phyloP scores from a whole-genome alignment of 2,888 invertebrate genomes.

The Germaria angustata region DNA sequence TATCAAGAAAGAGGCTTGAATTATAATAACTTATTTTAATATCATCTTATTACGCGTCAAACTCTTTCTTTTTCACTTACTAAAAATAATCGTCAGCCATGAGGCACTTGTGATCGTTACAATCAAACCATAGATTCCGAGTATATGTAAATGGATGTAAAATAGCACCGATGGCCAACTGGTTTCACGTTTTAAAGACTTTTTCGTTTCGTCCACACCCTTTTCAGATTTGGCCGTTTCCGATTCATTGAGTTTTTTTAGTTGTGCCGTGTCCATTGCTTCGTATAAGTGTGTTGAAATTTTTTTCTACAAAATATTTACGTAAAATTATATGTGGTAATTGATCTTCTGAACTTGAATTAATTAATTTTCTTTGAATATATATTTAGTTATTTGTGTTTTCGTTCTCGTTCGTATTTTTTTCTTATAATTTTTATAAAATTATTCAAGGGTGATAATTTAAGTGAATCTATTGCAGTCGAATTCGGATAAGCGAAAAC shows the following conservation, averaged over 20 bases:
- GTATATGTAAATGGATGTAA: conserved; percentile 86
- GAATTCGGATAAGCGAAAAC: no score
- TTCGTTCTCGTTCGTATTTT: no score
- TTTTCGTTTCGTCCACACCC: conserved; percentile 64
- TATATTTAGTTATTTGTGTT: neutral
- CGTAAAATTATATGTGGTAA: neutral
- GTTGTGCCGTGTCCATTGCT: conserved; percentile 19
- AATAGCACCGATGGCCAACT: conserved; percentile 88
- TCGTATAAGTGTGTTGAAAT: neutral
- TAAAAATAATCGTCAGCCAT: conserved; percentile 83
- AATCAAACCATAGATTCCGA: conserved; percentile 85
- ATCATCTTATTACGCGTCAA: neutral
- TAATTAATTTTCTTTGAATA: neutral
- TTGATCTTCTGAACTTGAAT: conserved; percentile 20
- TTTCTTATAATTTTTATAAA: no score
- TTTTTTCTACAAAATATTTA: conserved; percentile 5
- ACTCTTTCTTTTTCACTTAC: conserved; percentile 81
- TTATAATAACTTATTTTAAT: conserved; percentile 68
- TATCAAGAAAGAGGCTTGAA: conserved; percentile 84
- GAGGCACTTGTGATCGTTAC: conserved; percentile 83
- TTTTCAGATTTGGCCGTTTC: neutral
- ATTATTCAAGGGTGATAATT: no score
- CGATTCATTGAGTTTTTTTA: neutral
- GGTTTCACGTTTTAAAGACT: conserved; percentile 82
- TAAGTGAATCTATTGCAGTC: no score